Conservation (phyloP, 2,888 invertebrate genomes). For the Microdon myrmicae region DNA sequence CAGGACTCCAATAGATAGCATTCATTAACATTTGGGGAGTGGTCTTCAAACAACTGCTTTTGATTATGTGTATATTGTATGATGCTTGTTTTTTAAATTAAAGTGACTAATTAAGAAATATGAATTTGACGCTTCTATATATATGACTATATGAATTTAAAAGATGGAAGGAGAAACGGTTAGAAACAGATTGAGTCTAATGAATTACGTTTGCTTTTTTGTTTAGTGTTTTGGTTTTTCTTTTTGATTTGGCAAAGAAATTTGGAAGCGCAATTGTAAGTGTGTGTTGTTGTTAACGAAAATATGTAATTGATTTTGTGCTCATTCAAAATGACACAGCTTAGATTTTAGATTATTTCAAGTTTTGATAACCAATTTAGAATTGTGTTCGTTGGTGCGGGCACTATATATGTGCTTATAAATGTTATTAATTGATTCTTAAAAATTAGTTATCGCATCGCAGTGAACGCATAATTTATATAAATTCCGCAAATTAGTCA, state of each 20-base stretch:
- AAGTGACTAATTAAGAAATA: too few species aligned
- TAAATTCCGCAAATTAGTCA: slow-evolving; percentile 54
- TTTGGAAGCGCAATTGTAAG: slow-evolving; percentile 64
- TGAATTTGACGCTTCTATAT: too few species aligned
- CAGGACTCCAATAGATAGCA: too few species aligned
- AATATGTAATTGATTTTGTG: slow-evolving; percentile 42
- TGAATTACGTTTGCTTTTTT: slow-evolving; percentile 18
- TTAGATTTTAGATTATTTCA: slow-evolving; percentile 21
- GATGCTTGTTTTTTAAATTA: too few species aligned
- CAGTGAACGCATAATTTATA: slow-evolving; percentile 33
- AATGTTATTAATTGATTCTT: slow-evolving; percentile 29
- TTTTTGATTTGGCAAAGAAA: slow-evolving; percentile 66
- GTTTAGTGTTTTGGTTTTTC: slow-evolving; percentile 32
- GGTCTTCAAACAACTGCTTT: too few species aligned
- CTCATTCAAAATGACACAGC: slow-evolving; percentile 50
- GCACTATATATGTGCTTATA: slow-evolving; percentile 44
- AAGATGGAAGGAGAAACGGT: too few species aligned
- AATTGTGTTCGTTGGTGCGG: slow-evolving; percentile 50
- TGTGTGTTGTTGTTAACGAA: slow-evolving; percentile 41
- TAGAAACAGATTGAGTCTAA: slow-evolving; percentile 46
- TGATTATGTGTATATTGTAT: slow-evolving; percentile 29
- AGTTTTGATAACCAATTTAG: slow-evolving; percentile 40
- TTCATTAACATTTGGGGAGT: too few species aligned
- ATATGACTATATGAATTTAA: too few species aligned
- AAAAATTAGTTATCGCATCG: slow-evolving; percentile 24